Evolutionary conservation across 2,888 invertebrate species (phyloP), one percentile per base, ranked within the genome.

Genomic region (Dioctria linearis): DNA sequence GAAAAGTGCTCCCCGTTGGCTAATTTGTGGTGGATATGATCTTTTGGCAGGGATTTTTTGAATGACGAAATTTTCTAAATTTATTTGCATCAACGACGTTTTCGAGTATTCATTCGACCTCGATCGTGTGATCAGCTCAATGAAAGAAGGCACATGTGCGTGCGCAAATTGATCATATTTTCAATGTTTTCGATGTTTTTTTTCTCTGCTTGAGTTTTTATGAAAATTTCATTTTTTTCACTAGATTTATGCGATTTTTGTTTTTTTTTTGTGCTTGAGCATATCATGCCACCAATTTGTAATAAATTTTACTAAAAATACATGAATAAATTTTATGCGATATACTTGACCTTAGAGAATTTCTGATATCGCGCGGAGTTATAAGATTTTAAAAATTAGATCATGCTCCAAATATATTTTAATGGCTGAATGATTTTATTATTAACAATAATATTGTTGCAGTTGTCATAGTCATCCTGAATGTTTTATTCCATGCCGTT

Each of bases 31-130:
- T 1, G 0, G 25, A 25, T 25, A 0, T 25, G n/a, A n/a, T 25
- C 25, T 25, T 25, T 2, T 25, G 25, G 25, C 25, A 25, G 25
- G 25, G 25, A 25, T 25, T 25, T 25, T 25, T 25, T 25, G 6
- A 69, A 46, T 69, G 69, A 69, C 69, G 69, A 25, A 69, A 69
- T 69, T 69, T 69, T 69, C 69, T 69, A 69, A 51, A 43, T 69
- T 69, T 69, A 69, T 49, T 69, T 51, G 39, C 69, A 49, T 69
- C 69, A 39, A 39, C 25, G 69, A 65, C 69, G 49, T 69, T 69
- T 69, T 69, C 25, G 37, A 37, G n/a, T 13, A n/a, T n/a, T 46
- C 67, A 37, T 69, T 9, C 51, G 69, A 69, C 69, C 69, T 69
- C 69, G 49, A 69, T 51, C 40, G 37, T 69, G 69, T 2, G 25